phyloP scores from a whole-genome alignment of 1,140 invertebrate species.

The Brachionus asplanchnoidis region DNA sequence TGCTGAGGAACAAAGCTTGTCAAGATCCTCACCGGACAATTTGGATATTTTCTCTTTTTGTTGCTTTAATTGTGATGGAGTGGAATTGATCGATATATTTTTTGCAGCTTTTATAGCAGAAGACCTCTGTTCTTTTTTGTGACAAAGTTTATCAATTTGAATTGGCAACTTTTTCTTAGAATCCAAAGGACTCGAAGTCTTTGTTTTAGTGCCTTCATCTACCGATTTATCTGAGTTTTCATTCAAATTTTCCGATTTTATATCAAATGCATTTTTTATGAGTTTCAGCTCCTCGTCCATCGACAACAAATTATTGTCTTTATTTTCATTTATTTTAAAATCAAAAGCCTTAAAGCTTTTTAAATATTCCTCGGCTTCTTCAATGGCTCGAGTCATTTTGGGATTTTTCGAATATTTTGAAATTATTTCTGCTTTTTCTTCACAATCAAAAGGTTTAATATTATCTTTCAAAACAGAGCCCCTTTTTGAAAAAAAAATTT shows the following conservation, averaged over 20 bases:
- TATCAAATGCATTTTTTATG: conserved; percentile 1
- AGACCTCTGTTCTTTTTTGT: neutral
- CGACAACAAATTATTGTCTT: neutral
- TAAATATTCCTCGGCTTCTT: neutral
- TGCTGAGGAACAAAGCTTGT: neutral
- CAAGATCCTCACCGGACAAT: neutral
- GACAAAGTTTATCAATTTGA: conserved; percentile 1
- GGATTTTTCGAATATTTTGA: neutral
- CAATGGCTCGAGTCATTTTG: neutral
- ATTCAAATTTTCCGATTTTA: neutral
- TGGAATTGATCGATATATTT: neutral
- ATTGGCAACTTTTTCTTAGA: neutral
- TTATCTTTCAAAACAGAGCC: neutral
- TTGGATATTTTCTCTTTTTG: conserved; percentile 8
- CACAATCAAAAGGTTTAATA: neutral
- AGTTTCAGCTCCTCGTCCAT: conserved; percentile 17
- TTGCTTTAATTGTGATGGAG: neutral
- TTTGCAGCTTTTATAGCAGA: neutral
- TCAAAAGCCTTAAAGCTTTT: neutral
- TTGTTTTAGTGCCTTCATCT: neutral
- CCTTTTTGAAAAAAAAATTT: neutral
- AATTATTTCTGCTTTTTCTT: neutral
- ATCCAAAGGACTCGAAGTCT: neutral
- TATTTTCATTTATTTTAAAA: neutral
- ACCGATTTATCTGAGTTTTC: neutral